Percentiles rank a stretch among this genome's conserved stretches.
Evolutionary conservation across 2,113 vertebrate genomes (phyloP).

Genomic region (Lichenostomus cassidix): DNA sequence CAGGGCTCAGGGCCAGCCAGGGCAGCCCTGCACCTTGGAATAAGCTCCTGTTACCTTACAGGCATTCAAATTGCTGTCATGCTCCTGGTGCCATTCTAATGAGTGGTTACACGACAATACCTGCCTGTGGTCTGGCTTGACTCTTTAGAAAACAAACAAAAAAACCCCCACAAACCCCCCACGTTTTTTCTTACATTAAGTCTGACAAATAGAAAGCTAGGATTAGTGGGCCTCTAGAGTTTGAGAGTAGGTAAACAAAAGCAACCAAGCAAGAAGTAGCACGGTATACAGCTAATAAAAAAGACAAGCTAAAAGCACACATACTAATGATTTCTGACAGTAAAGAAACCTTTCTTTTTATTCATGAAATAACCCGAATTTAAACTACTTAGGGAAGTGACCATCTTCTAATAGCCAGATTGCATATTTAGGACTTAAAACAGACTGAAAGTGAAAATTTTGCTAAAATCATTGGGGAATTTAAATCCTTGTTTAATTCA

Average conservation of each 20-base stretch:
- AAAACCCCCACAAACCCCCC: neutral
- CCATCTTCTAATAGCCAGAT: neutral
- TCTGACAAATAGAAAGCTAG: neutral
- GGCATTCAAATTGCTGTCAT: neutral
- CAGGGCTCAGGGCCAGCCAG: neutral
- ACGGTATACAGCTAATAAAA: neutral
- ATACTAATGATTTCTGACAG: neutral
- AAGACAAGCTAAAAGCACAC: neutral
- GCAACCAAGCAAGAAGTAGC: neutral
- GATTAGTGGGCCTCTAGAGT: neutral
- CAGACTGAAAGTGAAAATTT: slow-evolving; percentile 19
- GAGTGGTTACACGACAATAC: neutral
- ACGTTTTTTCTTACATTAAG: neutral
- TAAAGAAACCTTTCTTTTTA: neutral
- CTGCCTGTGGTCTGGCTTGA: neutral
- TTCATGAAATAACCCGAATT: neutral
- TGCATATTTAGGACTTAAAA: neutral
- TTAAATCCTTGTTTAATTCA: slow-evolving; percentile 50
- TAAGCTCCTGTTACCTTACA: neutral
- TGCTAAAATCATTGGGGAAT: neutral
- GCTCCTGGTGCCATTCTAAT: neutral
- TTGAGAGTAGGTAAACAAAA: neutral
- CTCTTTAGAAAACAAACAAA: neutral
- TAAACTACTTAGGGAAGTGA: neutral
- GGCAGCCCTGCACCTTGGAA: neutral